Base-by-base conservation (phyloP, 1,140 invertebrate genomes). In the Pinna nobilis region DNA sequence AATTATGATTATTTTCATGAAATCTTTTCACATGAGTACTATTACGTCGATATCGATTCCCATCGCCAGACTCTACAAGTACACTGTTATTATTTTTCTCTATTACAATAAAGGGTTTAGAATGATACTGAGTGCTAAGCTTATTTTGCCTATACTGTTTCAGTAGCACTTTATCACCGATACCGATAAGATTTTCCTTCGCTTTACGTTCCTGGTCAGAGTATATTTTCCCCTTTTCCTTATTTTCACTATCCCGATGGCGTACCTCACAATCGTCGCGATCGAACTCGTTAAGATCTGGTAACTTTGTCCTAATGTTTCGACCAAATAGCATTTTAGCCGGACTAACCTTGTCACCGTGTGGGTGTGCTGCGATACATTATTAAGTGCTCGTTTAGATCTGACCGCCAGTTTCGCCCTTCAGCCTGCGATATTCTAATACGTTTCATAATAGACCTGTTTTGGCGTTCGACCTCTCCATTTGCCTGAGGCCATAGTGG, bases 381-480 rank as follows among this genome's bases (percentile, higher is more conserved):
- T 3, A 80, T 32, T 15, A 82, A 25, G 35, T 69, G 70, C 25
- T 64, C 73, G 2, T 39, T 44, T 23, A 80, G 3, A 67, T 80
- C 76, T 20, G 61, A 70, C 35, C 68, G 61, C 76, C 75, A 82
- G 50, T 74, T 41, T 37, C 60, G 55, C 3, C 60, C 61, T 55
- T 80, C 55, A 6, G 59, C 64, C 25, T 78, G 68, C 13, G 75
- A 71, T 20, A 76, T 74, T 57, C 64, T 33, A 20, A 82, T 77
- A 13, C 57, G 33, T 41, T 82, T 82, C 51, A 78, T 32, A 15
- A 82, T n/a, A 6, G 76, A 67, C 28, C 73, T 13, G 64, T 80
- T 82, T 28, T 72, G 64, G 23, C 78, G 9, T 69, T 80, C 73
- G 1, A 82, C 74, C 37, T 75, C 76, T 1, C 80, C 78, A 59